These are phyloP conservation scores for Cichlasoma orientale DNA, from an alignment of 2,797 vertebrate species.

Conservation along the genomic window DNA sequence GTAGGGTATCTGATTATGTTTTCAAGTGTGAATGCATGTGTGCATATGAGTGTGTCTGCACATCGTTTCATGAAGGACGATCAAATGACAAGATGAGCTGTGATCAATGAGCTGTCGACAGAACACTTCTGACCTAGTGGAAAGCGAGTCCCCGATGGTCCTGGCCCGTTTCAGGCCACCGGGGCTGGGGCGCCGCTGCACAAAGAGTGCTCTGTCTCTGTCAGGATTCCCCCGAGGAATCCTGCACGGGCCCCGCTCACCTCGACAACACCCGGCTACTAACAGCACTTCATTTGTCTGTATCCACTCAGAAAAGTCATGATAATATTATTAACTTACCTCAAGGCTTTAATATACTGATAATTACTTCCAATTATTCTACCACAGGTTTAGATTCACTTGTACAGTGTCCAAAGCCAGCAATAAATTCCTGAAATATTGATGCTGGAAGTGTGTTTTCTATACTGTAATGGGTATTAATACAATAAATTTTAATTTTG, in stretches of 20 bases:
- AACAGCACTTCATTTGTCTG: conserved; percentile 76
- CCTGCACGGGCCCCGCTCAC: conserved; percentile 68
- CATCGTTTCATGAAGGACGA: conserved; percentile 58
- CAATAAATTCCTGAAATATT: conserved; percentile 15
- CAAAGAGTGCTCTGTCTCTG: conserved; percentile 80
- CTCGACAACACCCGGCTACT: conserved; percentile 69
- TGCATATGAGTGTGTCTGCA: conserved; percentile 33
- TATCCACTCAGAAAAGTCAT: conserved; percentile 55
- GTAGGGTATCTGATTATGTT: conserved; percentile 66
- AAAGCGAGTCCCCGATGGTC: conserved; percentile 79
- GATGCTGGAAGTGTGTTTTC: conserved; percentile 23
- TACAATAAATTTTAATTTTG: conserved; percentile 8
- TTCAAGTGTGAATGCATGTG: conserved; percentile 55
- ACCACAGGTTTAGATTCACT: neutral
- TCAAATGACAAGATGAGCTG: conserved; percentile 84
- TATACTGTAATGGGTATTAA: conserved; percentile 7
- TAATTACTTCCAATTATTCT: conserved; percentile 43
- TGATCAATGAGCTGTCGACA: conserved; percentile 87
- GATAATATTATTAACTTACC: conserved; percentile 57
- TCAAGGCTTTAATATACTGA: conserved; percentile 38
- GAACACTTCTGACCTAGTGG: conserved; percentile 85
- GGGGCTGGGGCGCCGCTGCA: conserved; percentile 71
- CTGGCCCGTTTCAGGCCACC: conserved; percentile 78
- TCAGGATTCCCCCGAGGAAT: conserved; percentile 70
- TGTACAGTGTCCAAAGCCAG: conserved; percentile 3